Evolutionary conservation across 2,113 vertebrate species (phyloP), one percentile per base, ranked within the genome.

Genomic region (Albula goreensis): DNA sequence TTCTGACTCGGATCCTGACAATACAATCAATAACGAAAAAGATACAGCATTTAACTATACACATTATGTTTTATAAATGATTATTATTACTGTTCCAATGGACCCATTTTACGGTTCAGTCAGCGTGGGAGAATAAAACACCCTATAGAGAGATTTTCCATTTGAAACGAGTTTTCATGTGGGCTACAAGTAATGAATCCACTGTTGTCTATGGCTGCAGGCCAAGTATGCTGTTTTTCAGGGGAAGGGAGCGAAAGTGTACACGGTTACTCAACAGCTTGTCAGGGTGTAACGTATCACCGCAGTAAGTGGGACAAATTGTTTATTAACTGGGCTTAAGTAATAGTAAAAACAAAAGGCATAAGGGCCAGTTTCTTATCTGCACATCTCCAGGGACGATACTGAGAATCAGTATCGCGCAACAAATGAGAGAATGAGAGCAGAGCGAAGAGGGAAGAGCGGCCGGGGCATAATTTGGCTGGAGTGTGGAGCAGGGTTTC

Each of bases 191-290:
- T 93, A 93, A 93, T 92, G 86, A 84, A 88, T 87, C 85, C 90
- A 90, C 85, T 94, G 90, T 93, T 93, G 86, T 91, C 89, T 86
- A 85, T 93, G 93, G 94, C 89, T 12, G 2, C 81, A 66, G 0
- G 90, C 94, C 94, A 95, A 93, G 82, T 88, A 91, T 91, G 93
- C 91, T 91, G 87, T 92, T 91, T 91, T 94, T 89, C 85, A 86
- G 81, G 88, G 87, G 87, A 77, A 78, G 78, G 87, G 88, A 91
- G 88, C 90, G 90, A 89, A 83, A 86, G 52, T 91, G 83, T 88
- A 91, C 89, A 89, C 88, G 85, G 89, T 91, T 92, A 92, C 88
- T 94, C 91, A 92, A 92, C 88, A 85, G 5, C 90, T 86, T 89
- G 90, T 90, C 82, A 87, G 89, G 90, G 91, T 89, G 84, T 91